phyloP scores from a whole-genome alignment of 1,140 invertebrate species.

The Papilio polytes region DNA sequence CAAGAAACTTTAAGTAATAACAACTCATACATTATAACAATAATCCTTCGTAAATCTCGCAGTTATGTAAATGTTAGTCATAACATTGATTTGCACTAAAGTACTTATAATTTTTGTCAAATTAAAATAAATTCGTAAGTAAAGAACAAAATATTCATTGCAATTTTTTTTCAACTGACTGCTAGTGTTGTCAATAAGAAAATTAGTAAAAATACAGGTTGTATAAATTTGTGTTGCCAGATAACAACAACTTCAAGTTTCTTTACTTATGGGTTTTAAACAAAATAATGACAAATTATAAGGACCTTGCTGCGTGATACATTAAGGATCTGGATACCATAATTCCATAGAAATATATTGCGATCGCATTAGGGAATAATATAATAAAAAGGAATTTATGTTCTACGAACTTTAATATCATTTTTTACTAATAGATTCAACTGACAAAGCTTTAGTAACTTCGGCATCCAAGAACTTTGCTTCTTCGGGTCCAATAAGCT shows the following conservation, averaged over 20 bases:
- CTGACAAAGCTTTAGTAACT: constrained; percentile 55
- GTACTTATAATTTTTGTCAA: constrained; percentile 24
- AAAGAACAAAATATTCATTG: constrained; percentile 38
- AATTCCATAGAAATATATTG: background rate
- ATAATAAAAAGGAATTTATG: background rate
- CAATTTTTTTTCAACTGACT: constrained; percentile 31
- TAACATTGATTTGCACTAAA: constrained; percentile 17
- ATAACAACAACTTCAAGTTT: background rate
- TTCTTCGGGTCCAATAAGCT: constrained; percentile 59
- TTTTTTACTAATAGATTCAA: constrained; percentile 46
- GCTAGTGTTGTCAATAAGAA: constrained; percentile 19
- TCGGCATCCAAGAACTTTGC: constrained; percentile 53
- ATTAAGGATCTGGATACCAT: background rate
- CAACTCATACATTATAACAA: constrained; percentile 20
- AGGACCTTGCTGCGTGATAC: background rate
- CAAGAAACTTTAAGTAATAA: constrained; percentile 33
- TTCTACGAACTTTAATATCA: background rate
- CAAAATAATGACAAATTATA: too few species aligned
- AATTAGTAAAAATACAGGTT: background rate
- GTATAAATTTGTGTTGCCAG: background rate
- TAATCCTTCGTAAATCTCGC: background rate
- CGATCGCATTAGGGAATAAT: background rate
- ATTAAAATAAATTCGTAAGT: constrained; percentile 24
- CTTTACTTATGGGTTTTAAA: background rate
- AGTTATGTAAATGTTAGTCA: constrained; percentile 1